Conservation (phyloP, 2,797 vertebrate species). For the Emys orbicularis region DNA sequence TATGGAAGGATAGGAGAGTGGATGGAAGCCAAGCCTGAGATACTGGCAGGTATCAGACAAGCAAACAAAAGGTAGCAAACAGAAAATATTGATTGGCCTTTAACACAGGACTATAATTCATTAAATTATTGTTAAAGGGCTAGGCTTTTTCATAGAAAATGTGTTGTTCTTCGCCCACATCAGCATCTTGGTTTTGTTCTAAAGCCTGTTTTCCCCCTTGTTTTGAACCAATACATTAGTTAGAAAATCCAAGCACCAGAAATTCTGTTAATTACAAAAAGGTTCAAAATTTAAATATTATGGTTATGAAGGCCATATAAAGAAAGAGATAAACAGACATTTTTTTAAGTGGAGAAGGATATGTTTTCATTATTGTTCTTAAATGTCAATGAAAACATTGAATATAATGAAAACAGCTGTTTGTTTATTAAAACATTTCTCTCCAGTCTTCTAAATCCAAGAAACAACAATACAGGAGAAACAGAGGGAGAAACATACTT, state of each 20-base stretch:
- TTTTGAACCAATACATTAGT: not conserved
- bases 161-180: not conserved
- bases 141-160: not conserved
- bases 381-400: not conserved
- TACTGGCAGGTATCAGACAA: conserved; percentile 40
- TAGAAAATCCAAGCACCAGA: not conserved
- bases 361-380: not conserved
- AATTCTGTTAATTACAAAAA: not conserved
- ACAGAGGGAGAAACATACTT: not conserved
- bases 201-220: not conserved
- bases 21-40: conserved; percentile 42
- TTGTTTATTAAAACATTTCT: not conserved
- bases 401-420: not conserved
- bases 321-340: not conserved
- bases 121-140: not conserved
- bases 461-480: not conserved
- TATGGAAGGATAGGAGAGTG: conserved; percentile 42
- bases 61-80: conserved; percentile 5
- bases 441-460: not conserved
- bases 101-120: not conserved
- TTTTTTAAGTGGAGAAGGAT: not conserved
- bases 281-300: not conserved
- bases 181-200: not conserved
- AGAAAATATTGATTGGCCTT: conserved; percentile 46
- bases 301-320: not conserved